Evolutionary conservation across 1,140 invertebrate species (phyloP).

Genomic region (Lepidurus packardi): DNA sequence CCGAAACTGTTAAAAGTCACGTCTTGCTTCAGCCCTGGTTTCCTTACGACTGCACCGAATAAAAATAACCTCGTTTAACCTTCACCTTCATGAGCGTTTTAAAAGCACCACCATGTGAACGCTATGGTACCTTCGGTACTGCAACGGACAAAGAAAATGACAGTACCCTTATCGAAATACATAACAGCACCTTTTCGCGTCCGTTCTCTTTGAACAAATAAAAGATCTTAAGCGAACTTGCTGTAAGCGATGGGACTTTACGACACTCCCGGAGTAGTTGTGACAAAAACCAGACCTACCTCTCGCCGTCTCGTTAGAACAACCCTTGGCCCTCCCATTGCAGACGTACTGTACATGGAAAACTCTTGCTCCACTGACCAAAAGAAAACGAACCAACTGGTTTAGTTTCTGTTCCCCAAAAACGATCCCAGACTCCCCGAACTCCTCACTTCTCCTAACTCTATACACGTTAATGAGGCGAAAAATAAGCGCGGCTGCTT

Average conservation of each 20-base stretch:
- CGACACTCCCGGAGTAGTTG: not conserved
- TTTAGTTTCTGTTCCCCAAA: not conserved
- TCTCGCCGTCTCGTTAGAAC: constrained; percentile 1
- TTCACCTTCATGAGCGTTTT: not conserved
- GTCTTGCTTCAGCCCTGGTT: not conserved
- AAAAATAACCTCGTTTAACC: not conserved
- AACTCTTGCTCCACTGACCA: not conserved
- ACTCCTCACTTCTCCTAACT: not conserved
- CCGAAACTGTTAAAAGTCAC: not conserved
- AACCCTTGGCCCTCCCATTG: not conserved
- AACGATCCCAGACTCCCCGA: not conserved
- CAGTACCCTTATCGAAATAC: not conserved
- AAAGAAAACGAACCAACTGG: not conserved
- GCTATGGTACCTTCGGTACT: not conserved
- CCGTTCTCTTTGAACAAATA: not conserved
- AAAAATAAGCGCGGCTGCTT: constrained; percentile 8
- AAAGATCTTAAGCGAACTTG: not conserved
- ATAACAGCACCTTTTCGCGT: not conserved
- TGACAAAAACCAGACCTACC: not conserved
- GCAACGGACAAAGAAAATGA: not conserved
- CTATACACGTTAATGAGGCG: not conserved
- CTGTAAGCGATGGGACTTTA: not conserved
- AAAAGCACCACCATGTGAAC: not conserved
- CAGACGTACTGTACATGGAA: too few relatives aligned
- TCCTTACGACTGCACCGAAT: not conserved